These are phyloP conservation scores for Crepidodera aurea DNA, from an alignment of 2,888 invertebrate species.

Conservation along the genomic window DNA sequence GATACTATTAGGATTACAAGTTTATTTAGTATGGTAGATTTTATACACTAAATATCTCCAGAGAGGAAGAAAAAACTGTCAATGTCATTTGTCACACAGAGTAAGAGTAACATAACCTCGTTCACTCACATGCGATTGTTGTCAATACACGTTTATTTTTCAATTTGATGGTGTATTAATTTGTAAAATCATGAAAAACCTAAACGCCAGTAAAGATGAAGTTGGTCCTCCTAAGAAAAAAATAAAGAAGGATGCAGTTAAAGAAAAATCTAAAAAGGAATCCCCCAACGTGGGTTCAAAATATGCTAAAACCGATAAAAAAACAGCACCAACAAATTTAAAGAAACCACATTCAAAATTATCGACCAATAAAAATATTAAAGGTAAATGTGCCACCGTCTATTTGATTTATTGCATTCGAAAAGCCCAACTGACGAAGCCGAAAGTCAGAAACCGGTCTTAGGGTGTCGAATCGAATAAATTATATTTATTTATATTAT, in stretches of 20 bases:
- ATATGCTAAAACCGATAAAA: slow-evolving; percentile 35
- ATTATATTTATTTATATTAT: background rate
- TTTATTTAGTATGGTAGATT: no score
- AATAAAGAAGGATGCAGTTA: slow-evolving; percentile 1
- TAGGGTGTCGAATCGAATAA: no score
- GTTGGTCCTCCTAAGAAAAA: background rate
- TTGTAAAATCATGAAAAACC: slow-evolving; percentile 12
- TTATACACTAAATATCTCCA: no score
- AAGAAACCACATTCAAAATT: slow-evolving; percentile 28
- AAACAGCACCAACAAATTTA: slow-evolving; percentile 33
- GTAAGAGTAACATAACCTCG: no score
- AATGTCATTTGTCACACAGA: no score
- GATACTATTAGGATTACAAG: no score
- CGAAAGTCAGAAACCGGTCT: no score
- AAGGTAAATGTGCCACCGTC: background rate
- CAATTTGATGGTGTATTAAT: no score
- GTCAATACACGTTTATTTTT: no score
- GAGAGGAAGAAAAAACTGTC: no score
- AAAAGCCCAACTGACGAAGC: no score
- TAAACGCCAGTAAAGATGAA: background rate
- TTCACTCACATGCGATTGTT: no score
- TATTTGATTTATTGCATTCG: background rate
- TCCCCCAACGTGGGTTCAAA: slow-evolving; percentile 22
- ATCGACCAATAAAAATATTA: background rate
- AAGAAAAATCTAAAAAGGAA: background rate